A percentile compares a stretch with the other conserved stretches of the same genome.
phyloP scores from a whole-genome alignment of 2,888 invertebrate species.

The Trachelus tabidus region DNA sequence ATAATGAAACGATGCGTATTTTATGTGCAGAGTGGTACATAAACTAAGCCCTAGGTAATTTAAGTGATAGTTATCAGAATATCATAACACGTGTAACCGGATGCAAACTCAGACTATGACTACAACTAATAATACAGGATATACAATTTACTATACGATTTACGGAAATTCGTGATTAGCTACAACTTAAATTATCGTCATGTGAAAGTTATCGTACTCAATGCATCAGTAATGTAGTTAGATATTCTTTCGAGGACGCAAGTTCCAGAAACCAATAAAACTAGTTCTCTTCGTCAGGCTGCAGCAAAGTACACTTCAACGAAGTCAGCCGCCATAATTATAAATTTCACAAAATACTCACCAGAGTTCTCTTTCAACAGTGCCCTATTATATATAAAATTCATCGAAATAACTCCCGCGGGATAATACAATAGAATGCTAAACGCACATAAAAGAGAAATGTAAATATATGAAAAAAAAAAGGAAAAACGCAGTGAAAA shows the following conservation, averaged over 20 bases:
- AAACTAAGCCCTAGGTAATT: background rate
- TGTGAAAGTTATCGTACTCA: background rate
- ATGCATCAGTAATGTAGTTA: background rate
- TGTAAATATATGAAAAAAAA: background rate
- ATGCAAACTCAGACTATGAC: background rate
- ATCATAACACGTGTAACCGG: background rate
- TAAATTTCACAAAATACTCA: background rate
- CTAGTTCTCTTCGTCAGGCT: constrained; percentile 1
- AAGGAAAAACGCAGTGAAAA: background rate
- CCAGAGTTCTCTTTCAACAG: background rate
- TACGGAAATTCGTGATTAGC: background rate
- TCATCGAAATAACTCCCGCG: background rate
- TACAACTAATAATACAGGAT: background rate
- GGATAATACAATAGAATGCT: background rate
- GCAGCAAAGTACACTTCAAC: background rate
- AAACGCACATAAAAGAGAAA: background rate
- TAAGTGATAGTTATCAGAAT: background rate
- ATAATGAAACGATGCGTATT: background rate
- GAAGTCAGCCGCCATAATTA: background rate
- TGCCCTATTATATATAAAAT: background rate
- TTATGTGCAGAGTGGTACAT: background rate
- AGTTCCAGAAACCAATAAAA: constrained; percentile 6
- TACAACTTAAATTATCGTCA: background rate
- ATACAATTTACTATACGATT: background rate
- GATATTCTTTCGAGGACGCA: constrained; percentile 5